Evolutionary conservation across 2,797 vertebrate species (phyloP), one percentile per base, ranked within the genome.

Genomic region (Myoxocephalus aenaeus): DNA sequence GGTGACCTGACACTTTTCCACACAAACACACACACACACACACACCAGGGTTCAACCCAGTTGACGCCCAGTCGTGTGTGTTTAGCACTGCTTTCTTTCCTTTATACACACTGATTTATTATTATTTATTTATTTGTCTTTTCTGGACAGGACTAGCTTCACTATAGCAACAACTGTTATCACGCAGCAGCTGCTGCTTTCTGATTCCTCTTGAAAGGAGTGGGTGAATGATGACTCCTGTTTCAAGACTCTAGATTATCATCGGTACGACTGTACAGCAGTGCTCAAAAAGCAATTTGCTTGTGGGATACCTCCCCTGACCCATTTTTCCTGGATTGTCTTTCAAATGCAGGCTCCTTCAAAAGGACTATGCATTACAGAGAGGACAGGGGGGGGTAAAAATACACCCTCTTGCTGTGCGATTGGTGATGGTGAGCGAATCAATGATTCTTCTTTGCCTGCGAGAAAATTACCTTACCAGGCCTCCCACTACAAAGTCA

Each of bases 241-340:
- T 81, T 77, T 70, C 62, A 71, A 74, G 71, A 62, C 64, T 71
- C 2, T 73, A 73, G 70, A 76, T 86, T 85, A 73, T 81, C 70
- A 75, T 73, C 46, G 42, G 40, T 80, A 70, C 71, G 29, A 81
- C 62, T 84, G 48, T 73, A 79, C 72, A 70, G 82, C 80, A 79
- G 68, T 71, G 69, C 73, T 78, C 73, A 72, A 83, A 86, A 88
- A 34, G 89, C 78, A 81, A 80, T 92, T 91, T 90, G 70, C 80
- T 79, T 82, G 54, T 71, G 78, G 83, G 84, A 84, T 86, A 89
- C 85, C 67, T 89, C 68, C 22, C 69, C 59, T 95, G 93, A 92
- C 90, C 90, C 75, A 94, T 88, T 93, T 27, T 95, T 91, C 63
- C 69, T 73, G 73, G 59, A 82, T 88, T 89, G 87, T 92, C 83